Evolutionary conservation across 2,797 vertebrate species (phyloP).

Genomic region (Urosaurus nigricauda): DNA sequence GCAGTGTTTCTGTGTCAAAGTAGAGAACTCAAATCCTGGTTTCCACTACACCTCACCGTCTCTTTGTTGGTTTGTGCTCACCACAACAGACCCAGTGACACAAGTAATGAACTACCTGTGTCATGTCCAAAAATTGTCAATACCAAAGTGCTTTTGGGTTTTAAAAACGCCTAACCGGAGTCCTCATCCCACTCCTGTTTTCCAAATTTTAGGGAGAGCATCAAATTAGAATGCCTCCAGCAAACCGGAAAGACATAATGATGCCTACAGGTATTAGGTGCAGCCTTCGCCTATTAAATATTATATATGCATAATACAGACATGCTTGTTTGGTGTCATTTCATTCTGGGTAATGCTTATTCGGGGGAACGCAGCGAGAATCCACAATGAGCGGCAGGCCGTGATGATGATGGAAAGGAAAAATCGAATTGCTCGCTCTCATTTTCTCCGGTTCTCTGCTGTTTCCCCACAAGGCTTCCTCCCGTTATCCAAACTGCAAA

Average conservation of each 20-base stretch:
- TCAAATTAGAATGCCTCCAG: conserved; percentile 11
- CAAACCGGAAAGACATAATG: background rate
- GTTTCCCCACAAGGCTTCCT: background rate
- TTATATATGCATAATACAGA: conserved; percentile 27
- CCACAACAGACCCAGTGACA: no score
- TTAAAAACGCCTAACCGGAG: background rate
- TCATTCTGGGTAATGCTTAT: conserved; percentile 6
- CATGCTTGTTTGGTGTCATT: conserved; percentile 19
- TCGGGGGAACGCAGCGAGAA: conserved; percentile 38
- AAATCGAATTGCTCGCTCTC: conserved; percentile 25
- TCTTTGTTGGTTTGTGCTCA: no score
- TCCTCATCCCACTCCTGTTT: background rate
- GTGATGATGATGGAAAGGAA: conserved; percentile 18
- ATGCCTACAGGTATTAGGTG: conserved; percentile 23
- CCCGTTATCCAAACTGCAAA: conserved; percentile 35
- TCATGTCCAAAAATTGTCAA: no score
- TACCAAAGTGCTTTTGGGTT: no score
- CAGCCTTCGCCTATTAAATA: conserved; percentile 4
- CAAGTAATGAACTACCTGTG: no score
- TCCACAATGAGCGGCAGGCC: conserved; percentile 14
- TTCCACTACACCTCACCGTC: no score
- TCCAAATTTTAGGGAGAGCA: background rate
- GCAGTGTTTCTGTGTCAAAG: no score
- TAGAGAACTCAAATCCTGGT: no score
- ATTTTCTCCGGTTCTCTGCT: conserved; percentile 16